These are phyloP conservation scores for human (Homo sapiens) DNA, from an alignment of 2,113 vertebrate genomes.

Conservation along the genomic window GRCh38 chr17:2866001-2866500, in stretches of 20 bases:
- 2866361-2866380: not conserved
- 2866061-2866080: not conserved
- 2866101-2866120: not conserved
- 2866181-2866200: not conserved
- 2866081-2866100: not conserved
- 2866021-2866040: not conserved
- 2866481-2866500: not conserved
- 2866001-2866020: not conserved
- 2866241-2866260: not conserved
- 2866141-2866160: not conserved
- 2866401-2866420: not conserved
- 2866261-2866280: not conserved
- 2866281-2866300: not conserved
- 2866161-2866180: not conserved
- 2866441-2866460: not conserved
- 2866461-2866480: not conserved
- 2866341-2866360: not conserved
- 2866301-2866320: not conserved
- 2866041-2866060: not conserved
- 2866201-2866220: not conserved
- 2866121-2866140: not conserved
- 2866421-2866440: not conserved
- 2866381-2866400: not conserved
- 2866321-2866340: not conserved
- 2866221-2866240: not conserved